Evolutionary conservation across 2,113 vertebrate species (phyloP).

Genomic region (Menura novaehollandiae): DNA sequence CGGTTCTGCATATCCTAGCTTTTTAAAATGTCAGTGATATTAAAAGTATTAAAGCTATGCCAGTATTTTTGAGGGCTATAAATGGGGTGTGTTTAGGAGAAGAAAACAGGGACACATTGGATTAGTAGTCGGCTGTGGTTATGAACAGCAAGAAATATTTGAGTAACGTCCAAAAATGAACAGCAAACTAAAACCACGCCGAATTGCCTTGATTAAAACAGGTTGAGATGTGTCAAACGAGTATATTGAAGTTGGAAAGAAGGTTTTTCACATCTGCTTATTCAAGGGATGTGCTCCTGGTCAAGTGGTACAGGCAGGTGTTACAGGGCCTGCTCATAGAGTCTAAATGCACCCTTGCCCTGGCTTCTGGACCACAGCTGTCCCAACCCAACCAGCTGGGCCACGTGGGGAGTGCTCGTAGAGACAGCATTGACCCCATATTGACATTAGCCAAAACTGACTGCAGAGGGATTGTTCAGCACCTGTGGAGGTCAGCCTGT

Average conservation of each 20-base stretch:
- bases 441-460: background rate
- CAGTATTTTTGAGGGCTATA: background rate
- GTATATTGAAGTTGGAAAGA: background rate
- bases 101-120: background rate
- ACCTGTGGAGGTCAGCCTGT: background rate
- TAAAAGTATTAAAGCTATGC: background rate
- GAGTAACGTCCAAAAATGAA: background rate
- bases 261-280: background rate
- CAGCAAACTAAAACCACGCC: background rate
- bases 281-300: background rate
- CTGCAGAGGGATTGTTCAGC: background rate
- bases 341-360: background rate
- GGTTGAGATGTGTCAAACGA: background rate
- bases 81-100: background rate
- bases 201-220: background rate
- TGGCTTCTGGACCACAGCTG: background rate
- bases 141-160: background rate
- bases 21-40: background rate
- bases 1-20: background rate
- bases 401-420: background rate
- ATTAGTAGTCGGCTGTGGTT: background rate
- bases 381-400: background rate
- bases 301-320: background rate
- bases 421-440: background rate
- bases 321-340: rapidly evolving